Evolutionary conservation across 2,888 invertebrate species (phyloP), one percentile per base, ranked within the genome.

Genomic region (Noctua comes): DNA sequence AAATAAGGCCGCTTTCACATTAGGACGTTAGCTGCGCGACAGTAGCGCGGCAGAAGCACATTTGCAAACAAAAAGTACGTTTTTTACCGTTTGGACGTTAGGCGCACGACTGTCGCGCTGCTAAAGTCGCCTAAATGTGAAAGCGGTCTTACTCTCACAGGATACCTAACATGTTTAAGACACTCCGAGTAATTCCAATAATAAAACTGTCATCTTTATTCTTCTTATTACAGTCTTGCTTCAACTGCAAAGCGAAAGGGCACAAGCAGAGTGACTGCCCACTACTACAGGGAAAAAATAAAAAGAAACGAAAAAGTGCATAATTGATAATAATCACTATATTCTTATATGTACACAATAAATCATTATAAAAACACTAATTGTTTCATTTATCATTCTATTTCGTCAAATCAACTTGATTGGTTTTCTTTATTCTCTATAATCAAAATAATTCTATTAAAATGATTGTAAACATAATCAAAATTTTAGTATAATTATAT

Each of bases 251-350:
- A 64, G 92, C 97, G 86, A 92, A 93, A 69, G 97, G 97, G 0
- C 97, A 97, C 89, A 97, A 97, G 90, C 95, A 96, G 86, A 91
- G 93, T 0, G 94, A 97, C 8, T 97, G 97, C 87, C 97, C 97
- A 1, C 91, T 94, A 77, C 86, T 96, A 40, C 88, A 93, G 71
- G 91, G 92, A 54, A 89, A 82, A 51, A 93, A 89, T 69, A 94
- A 94, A 83, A 94, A 92, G 83, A 96, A 94, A 91, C 89, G 94
- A 86, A 95, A 94, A 89, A 88, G 89, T 83, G 92, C 91, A 48
- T 94, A 90, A 79, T 85, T 84, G 84, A 84, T 86, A 84, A 83
- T 86, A 83, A 85, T 86, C 73, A 89, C 82, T 80, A 85, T 88
- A 80, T 82, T 83, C 54, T 89, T 90, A 91, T 91, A 91, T 86